phyloP scores from a whole-genome alignment of 2,888 invertebrate species.

The Calliphora vomitoria region DNA sequence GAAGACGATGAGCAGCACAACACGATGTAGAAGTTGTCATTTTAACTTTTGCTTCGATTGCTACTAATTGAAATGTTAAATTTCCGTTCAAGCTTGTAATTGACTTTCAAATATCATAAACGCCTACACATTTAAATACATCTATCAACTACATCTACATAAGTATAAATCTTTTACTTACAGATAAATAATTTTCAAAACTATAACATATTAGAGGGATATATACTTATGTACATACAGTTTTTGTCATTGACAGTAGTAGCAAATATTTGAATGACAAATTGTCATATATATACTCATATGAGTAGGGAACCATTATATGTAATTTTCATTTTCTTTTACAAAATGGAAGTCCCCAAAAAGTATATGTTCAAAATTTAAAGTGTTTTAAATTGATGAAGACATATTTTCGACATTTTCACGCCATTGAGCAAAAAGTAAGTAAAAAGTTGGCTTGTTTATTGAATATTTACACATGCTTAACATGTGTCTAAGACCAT shows the following conservation, averaged over 20 bases:
- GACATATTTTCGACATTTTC: conserved; percentile 77
- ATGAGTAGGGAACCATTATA: not conserved
- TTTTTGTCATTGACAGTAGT: conserved; percentile 47
- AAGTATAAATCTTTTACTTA: conserved; percentile 18
- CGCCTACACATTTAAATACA: conserved; percentile 72
- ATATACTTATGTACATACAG: conserved; percentile 16
- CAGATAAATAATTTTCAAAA: conserved; percentile 47
- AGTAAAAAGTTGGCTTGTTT: conserved; percentile 31
- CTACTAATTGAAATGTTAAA: conserved; percentile 82
- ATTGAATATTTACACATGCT: conserved; percentile 54
- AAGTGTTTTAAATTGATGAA: conserved; percentile 80
- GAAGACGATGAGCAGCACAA: not conserved
- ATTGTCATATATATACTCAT: conserved; percentile 59
- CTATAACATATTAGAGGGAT: conserved; percentile 51
- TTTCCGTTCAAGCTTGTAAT: conserved; percentile 84
- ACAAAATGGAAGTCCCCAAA: not conserved
- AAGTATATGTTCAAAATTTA: not conserved
- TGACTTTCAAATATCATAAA: conserved; percentile 79
- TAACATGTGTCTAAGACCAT: conserved; percentile 61
- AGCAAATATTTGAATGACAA: conserved; percentile 65
- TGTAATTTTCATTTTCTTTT: not conserved
- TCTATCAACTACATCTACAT: not conserved
- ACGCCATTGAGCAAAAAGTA: conserved; percentile 69
- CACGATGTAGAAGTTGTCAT: conserved; percentile 56
- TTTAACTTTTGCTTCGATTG: conserved; percentile 73